phyloP scores from a whole-genome alignment of 64 coral and sea anemone genomes.

The Montipora foliosa region DNA sequence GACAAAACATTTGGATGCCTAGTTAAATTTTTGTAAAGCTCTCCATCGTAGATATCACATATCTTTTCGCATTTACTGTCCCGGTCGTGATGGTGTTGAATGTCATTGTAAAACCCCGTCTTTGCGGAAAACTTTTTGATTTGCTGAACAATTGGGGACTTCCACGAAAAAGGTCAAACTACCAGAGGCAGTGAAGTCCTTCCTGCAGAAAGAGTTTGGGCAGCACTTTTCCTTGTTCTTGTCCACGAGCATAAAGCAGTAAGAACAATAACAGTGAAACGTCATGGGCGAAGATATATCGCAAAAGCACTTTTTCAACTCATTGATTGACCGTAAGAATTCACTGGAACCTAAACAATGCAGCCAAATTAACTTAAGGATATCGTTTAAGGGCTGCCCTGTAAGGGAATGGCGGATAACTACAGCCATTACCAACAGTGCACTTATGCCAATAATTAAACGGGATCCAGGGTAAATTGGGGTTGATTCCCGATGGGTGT shows the following conservation, averaged over 20 bases:
- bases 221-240: not conserved
- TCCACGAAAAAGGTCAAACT: not conserved
- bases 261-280: conserved; percentile 12
- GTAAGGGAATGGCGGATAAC: conserved; percentile 30
- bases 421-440: conserved; percentile 14
- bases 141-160: not conserved
- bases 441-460: conserved; percentile 1
- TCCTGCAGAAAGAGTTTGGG: not conserved
- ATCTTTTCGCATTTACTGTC: not conserved
- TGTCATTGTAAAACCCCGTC: not conserved
- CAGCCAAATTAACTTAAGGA: conserved; percentile 28
- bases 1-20: not conserved
- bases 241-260: not conserved
- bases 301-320: conserved; percentile 44
- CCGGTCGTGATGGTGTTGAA: not conserved
- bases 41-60: conserved; percentile 52
- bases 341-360: conserved; percentile 13
- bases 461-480: not conserved
- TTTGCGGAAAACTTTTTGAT: not conserved
- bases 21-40: conserved; percentile 26
- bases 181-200: not conserved
- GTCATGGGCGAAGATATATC: not conserved
- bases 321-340: not conserved
- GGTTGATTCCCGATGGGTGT: not conserved
- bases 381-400: conserved; percentile 51